Evolutionary conservation across 2,888 invertebrate genomes (phyloP), one percentile per base, ranked within the genome.

Genomic region (Tuta absoluta): DNA sequence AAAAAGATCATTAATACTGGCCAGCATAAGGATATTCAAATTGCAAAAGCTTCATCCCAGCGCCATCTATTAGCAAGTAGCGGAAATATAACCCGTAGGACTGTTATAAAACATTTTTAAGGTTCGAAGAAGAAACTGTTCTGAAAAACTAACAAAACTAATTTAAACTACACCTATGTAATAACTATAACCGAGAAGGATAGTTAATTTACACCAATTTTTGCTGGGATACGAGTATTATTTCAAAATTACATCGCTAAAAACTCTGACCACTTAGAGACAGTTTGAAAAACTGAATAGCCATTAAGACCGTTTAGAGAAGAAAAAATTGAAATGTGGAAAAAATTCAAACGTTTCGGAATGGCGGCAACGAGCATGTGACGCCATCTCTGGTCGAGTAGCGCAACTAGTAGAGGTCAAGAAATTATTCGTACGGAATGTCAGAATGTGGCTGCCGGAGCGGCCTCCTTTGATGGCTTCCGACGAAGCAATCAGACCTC

Each of bases 401-500:
- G 88, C 81, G 77, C 80, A 77, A 78, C 71, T 74, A 74, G 82
- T 77, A 79, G 82, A 84, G 89, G 88, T 88, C 86, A 87, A 85
- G 83, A 81, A 77, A 85, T 85, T 78, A 85, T 86, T 87, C 82
- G 69, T 78, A 76, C 81, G 79, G 90, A 89, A 91, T 91, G 84
- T 77, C 68, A 79, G 90, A 89, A 91, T 91, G 84, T 77, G 68
- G 75, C 83, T 76, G 84, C 79, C 81, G 79, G 78, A 76, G 88
- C 89, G 89, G 89, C 76, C 74, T 73, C 81, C 91, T 91, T 91
- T 91, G 91, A 91, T 82, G 86, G 79, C 77, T 89, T 87, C 91
- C 91, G 87, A 89, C 89, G 88, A 87, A 87, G 90, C 88, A 91
- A 91, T 91, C 91, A 90, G 86, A 75, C 85, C 89, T 86, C 85